Evolutionary conservation across 2,113 vertebrate genomes (phyloP), one percentile per base, ranked within the genome.

Genomic region (Xiphophorus hellerii): DNA sequence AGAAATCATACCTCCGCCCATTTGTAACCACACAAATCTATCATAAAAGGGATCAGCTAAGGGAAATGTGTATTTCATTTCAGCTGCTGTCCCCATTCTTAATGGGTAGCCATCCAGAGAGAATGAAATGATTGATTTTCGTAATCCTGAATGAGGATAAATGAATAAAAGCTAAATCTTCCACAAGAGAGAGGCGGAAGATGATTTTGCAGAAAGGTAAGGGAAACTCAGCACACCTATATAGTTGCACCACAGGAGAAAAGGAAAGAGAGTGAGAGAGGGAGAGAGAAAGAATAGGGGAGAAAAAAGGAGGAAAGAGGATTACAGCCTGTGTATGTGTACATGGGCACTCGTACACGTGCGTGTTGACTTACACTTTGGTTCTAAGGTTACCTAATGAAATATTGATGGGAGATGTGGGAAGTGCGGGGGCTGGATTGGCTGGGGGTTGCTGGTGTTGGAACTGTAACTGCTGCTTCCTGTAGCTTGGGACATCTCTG

Each of bases 331-430:
- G 60, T 76, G 82, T 82, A 61, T 73, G 65, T 1, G 48, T 62
- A 31, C 30, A 5, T 44, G 81, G 69, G 62, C 76, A 22, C 69
- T 61, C 71, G 14, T n/a, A 73, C 81, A 80, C 58, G 28, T 75
- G 76, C 58, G 73, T 87, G 90, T 80, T 87, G 85, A 86, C 84
- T 91, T 92, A 89, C 88, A 88, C 89, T 93, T 94, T 94, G 84
- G 85, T 93, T 84, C 84, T 96, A 93, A 93, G 67, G 62, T 95
- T 94, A 89, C 91, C 86, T 94, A 92, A 95, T 97, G 91, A 95
- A 97, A 97, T 96, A 96, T 97, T 97, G 93, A 97, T 95, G 93
- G 87, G 90, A 92, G 93, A 89, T 93, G 94, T 90, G 93, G 91
- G 93, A 95, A 93, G 88, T 89, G 87, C 84, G 90, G 87, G 89